A percentile compares a stretch with the other conserved stretches of the same genome.
These are phyloP conservation scores for Erannis defoliaria DNA, from an alignment of 2,888 invertebrate species.

Conservation along the genomic window DNA sequence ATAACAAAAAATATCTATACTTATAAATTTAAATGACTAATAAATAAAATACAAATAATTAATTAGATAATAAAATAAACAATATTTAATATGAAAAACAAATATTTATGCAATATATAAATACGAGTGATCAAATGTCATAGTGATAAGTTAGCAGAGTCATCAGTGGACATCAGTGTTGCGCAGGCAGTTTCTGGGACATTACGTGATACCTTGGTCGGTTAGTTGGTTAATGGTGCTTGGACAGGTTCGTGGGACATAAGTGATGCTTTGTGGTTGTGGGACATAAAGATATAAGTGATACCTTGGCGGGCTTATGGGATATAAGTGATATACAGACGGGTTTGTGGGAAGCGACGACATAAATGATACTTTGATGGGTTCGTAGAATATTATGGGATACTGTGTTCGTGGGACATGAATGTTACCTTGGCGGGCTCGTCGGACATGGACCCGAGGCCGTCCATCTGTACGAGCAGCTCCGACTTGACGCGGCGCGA, in stretches of 20 bases:
- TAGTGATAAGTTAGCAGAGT: too few species aligned
- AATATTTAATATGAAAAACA: too few species aligned
- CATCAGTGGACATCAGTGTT: too few species aligned
- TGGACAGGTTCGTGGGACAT: neutral
- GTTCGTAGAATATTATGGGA: neutral
- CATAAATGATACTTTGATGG: neutral
- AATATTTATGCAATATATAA: too few species aligned
- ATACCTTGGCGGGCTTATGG: neutral
- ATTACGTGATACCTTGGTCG: too few species aligned
- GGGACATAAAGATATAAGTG: neutral
- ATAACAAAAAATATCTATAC: too few species aligned
- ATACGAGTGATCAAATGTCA: too few species aligned
- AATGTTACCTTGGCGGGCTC: conserved; percentile 83
- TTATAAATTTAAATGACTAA: too few species aligned
- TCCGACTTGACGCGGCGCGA: conserved; percentile 98
- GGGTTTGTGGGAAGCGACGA: neutral
- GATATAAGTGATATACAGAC: neutral
- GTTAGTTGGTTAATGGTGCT: conserved; percentile 77
- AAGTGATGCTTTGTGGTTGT: too few species aligned
- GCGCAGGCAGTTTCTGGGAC: conserved; percentile 87
- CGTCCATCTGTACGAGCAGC: conserved; percentile 99
- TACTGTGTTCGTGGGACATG: neutral
- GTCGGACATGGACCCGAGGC: conserved; percentile 91
- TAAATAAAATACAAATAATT: too few species aligned
- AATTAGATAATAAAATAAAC: too few species aligned